Base-by-base conservation (phyloP, 2,113 vertebrate species). In the Gadus chalcogrammus region DNA sequence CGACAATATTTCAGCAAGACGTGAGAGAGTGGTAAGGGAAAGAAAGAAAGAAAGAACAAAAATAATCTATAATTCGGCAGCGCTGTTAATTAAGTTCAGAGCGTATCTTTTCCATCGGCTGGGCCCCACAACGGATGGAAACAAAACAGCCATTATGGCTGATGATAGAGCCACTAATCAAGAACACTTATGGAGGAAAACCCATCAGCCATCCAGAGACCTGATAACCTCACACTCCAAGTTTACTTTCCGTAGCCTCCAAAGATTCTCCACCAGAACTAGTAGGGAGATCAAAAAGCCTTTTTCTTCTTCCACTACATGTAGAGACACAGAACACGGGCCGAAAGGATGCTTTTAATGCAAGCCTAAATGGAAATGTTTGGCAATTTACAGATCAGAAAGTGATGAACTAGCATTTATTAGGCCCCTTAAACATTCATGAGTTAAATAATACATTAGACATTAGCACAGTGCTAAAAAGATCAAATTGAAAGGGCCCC, bases 391-490 rank as follows among this genome's bases (percentile, higher is more conserved):
- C 79, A 83, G 82, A 89, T 88, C 88, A 89, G 85, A 93, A 91
- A 88, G 75, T 88, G 88, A 90, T 91, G 90, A 91, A 84, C 80
- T 81, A 81, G 90, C 88, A 91, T 91, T 93, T 91, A 89, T 92
- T 89, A 85, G 85, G 72, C 60, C 71, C 71, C 84, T 92, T 81
- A 88, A 92, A 91, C 85, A 92, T 93, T 92, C 82, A 91, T 89
- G 84, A 87, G 79, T 88, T 91, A 87, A 93, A 92, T 92, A 91
- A 93, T 90, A 91, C 88, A 91, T 91, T 88, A 88, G 84, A 88
- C 81, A 90, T 90, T 90, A 92, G 87, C 64, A 82, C 80, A 76
- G 79, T 73, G 84, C 87, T 88, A 88, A 88, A 87, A 91, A 90
- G 78, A 91, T 91, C 85, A 88, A 86, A 88, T 90, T 88, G 76